phyloP scores from a whole-genome alignment of 1,140 invertebrate genomes.

The Ruditapes philippinarum region DNA sequence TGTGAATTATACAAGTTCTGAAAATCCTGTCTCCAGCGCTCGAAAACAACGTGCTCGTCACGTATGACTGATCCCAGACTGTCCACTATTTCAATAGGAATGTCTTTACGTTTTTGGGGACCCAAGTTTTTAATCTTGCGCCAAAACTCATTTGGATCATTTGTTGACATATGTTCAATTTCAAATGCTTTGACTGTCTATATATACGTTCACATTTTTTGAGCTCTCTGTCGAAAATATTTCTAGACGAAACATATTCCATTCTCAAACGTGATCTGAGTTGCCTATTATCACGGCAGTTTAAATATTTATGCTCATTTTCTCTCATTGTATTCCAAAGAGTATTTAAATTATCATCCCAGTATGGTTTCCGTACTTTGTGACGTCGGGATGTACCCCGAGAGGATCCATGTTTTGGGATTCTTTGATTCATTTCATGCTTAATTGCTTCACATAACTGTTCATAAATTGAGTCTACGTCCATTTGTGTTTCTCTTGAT shows the following conservation, averaged over 20 bases:
- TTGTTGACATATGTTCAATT: slow-evolving; percentile 61
- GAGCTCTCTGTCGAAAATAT: slow-evolving; percentile 28
- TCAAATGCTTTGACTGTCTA: neutral
- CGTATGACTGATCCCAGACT: neutral
- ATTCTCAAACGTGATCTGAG: neutral
- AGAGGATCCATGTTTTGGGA: neutral
- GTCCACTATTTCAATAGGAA: slow-evolving; percentile 43
- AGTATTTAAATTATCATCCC: slow-evolving; percentile 28
- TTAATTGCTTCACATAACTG: neutral
- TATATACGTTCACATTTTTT: slow-evolving; percentile 43
- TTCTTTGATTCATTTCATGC: slow-evolving; percentile 32
- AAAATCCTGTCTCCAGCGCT: slow-evolving; percentile 55
- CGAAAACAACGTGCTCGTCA: neutral
- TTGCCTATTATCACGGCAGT: neutral
- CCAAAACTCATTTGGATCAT: slow-evolving; percentile 69
- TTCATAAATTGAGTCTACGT: slow-evolving; percentile 50
- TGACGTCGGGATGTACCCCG: neutral
- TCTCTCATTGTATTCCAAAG: slow-evolving; percentile 21
- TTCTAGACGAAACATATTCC: slow-evolving; percentile 16
- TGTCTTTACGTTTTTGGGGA: slow-evolving; percentile 7
- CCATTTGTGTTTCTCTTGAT: neutral
- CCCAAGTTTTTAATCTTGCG: slow-evolving; percentile 62
- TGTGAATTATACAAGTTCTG: slow-evolving; percentile 32
- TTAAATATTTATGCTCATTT: slow-evolving; percentile 25
- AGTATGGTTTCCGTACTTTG: neutral